These are phyloP conservation scores for Lymantria monacha DNA, from an alignment of 2,888 invertebrate genomes.

Conservation along the genomic window DNA sequence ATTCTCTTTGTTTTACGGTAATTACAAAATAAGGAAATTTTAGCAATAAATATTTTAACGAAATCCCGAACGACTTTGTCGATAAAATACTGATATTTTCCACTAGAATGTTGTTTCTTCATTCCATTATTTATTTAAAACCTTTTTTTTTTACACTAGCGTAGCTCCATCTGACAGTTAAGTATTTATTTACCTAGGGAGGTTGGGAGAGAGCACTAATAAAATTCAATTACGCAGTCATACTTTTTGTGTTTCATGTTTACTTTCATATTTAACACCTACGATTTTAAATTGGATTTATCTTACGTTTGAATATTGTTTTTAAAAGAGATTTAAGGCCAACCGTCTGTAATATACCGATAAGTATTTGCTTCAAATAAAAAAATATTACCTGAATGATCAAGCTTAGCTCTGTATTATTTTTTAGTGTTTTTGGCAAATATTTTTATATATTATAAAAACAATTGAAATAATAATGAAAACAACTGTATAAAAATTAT, in stretches of 20 bases:
- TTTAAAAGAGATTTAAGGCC: too few species aligned
- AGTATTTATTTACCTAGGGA: constrained; percentile 11
- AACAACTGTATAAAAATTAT: too few species aligned
- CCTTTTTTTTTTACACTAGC: constrained; percentile 8
- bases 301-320: constrained; percentile 4
- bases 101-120: constrained; percentile 4
- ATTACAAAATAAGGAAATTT: too few species aligned
- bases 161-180: constrained; percentile 6
- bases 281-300: constrained; percentile 11
- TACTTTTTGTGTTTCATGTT: constrained; percentile 1
- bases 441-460: too few species aligned
- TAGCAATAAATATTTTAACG: background rate
- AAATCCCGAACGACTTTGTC: background rate
- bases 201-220: constrained; percentile 8
- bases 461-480: too few species aligned
- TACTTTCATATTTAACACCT: constrained; percentile 1
- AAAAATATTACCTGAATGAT: too few species aligned
- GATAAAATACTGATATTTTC: constrained; percentile 4
- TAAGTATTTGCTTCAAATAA: too few species aligned
- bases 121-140: constrained; percentile 11
- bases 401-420: too few species aligned
- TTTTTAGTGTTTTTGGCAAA: too few species aligned
- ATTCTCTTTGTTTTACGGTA: too few species aligned
- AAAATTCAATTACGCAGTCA: constrained; percentile 13
- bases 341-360: too few species aligned